These are phyloP conservation scores for Stenotaenia linearis DNA, from an alignment of 2,888 invertebrate species.

Conservation along the genomic window DNA sequence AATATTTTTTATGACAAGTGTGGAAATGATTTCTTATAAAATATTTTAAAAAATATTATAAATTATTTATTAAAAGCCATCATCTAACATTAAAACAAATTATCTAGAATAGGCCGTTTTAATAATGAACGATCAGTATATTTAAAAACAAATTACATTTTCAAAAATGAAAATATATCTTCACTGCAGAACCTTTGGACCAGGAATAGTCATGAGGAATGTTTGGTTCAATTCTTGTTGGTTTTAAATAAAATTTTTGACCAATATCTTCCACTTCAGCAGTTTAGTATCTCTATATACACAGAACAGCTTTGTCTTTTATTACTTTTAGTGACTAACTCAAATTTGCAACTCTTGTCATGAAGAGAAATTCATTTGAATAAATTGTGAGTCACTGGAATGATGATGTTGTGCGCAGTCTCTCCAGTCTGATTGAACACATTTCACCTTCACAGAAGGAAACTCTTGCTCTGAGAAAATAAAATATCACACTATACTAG, in stretches of 20 bases:
- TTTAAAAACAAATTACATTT: background rate
- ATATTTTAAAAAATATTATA: background rate
- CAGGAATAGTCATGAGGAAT: too few relatives aligned
- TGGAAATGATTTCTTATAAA: background rate
- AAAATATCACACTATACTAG: background rate
- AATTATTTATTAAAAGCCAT: background rate
- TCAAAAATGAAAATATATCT: background rate
- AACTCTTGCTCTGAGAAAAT: conserved; percentile 1
- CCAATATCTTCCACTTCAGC: background rate
- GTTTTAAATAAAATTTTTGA: background rate
- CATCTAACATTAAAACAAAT: background rate
- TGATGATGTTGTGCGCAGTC: background rate
- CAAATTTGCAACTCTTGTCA: background rate
- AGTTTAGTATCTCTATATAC: background rate
- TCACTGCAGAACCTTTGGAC: too few relatives aligned
- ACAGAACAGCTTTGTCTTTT: background rate
- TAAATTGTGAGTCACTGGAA: background rate
- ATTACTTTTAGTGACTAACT: background rate
- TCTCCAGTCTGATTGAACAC: background rate
- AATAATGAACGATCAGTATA: background rate
- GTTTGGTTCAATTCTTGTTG: too few relatives aligned
- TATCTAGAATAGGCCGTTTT: background rate
- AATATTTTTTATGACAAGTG: background rate
- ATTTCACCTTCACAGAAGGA: conserved; percentile 19
- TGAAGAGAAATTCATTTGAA: background rate